A percentile compares a stretch with the other conserved stretches of the same genome.
Conservation (phyloP, 2,888 invertebrate species). For the Amblyteles armatorius region DNA sequence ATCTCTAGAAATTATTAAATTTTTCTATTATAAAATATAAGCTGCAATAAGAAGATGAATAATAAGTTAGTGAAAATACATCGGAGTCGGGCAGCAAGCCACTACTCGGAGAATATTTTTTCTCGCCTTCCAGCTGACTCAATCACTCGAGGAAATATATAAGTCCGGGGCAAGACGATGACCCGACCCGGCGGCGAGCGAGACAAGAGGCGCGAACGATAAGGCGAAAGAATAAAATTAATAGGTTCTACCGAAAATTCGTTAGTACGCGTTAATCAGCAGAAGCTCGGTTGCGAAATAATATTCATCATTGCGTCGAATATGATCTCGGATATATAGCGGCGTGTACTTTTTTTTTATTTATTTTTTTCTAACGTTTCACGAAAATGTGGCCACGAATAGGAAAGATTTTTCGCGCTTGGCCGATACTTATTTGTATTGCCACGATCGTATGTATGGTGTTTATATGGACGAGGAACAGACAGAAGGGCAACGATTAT, state of each 20-base stretch:
- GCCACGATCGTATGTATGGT: slow-evolving; percentile 74
- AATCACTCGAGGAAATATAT: slow-evolving; percentile 47
- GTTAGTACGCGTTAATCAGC: slow-evolving; percentile 20
- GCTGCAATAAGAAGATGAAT: background rate
- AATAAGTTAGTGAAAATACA: background rate
- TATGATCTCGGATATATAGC: slow-evolving; percentile 18
- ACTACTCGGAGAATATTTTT: slow-evolving; percentile 8
- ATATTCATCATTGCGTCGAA: slow-evolving; percentile 22
- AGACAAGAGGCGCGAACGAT: slow-evolving; percentile 57
- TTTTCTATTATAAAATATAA: background rate
- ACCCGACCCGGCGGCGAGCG: slow-evolving; percentile 69
- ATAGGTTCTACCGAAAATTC: slow-evolving; percentile 42
- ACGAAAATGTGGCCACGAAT: slow-evolving; percentile 80
- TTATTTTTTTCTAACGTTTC: slow-evolving; percentile 1
- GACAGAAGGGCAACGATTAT: slow-evolving; percentile 69
- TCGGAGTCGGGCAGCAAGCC: background rate
- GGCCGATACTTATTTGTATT: slow-evolving; percentile 73
- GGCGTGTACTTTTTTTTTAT: background rate
- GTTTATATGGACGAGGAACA: slow-evolving; percentile 77
- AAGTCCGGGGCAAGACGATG: slow-evolving; percentile 65
- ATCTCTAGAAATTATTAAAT: background rate
- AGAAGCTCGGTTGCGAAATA: slow-evolving; percentile 24
- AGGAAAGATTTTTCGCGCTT: slow-evolving; percentile 77
- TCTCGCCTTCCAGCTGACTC: slow-evolving; percentile 15
- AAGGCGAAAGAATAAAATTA: slow-evolving; percentile 44